Evolutionary conservation across 2,888 invertebrate genomes (phyloP).

Genomic region (Rhopalosiphum nymphaeae): DNA sequence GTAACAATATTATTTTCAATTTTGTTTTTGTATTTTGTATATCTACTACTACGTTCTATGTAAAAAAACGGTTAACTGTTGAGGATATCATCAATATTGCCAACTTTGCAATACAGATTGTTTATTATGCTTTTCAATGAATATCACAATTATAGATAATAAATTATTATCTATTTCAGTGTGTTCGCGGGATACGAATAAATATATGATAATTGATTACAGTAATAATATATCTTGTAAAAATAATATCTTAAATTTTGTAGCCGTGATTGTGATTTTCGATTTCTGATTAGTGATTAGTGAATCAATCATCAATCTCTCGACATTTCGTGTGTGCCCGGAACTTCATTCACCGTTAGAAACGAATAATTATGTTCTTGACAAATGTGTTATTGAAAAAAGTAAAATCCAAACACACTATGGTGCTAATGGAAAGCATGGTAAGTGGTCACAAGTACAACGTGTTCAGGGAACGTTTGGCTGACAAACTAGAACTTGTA

Average conservation of each 20-base stretch:
- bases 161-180: no score
- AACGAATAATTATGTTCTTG: conserved; percentile 74
- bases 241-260: no score
- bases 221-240: no score
- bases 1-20: no score
- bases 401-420: conserved; percentile 82
- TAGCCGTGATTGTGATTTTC: no score
- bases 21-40: no score
- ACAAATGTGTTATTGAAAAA: conserved; percentile 80
- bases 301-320: neutral
- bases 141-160: no score
- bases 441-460: conserved; percentile 82
- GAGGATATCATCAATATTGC: neutral
- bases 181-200: no score
- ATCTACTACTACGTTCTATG: neutral
- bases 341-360: neutral
- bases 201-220: no score
- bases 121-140: neutral
- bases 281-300: no score
- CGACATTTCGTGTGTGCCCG: neutral
- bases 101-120: neutral
- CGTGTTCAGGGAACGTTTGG: conserved; percentile 79
- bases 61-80: neutral
- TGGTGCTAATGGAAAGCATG: conserved; percentile 85
- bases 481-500: conserved; percentile 83